Conservation (phyloP, 1,140 invertebrate genomes). For the Zaprionus taronus region DNA sequence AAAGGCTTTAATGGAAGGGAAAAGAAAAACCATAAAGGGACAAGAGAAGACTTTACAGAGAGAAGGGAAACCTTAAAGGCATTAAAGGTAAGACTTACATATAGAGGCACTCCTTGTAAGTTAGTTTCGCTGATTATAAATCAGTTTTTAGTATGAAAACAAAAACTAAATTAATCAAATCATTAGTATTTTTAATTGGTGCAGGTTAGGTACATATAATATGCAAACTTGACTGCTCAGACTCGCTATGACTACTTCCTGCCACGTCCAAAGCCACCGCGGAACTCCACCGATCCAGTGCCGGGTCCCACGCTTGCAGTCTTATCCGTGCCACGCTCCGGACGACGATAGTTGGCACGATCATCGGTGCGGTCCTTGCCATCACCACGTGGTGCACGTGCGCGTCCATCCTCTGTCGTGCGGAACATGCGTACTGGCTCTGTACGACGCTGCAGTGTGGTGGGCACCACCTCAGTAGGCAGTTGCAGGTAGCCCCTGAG, state of each 20-base stretch:
- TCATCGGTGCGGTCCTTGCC: neutral
- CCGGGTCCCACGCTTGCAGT: neutral
- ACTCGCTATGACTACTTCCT: neutral
- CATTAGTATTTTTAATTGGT: too few species aligned
- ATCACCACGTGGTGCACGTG: conserved; percentile 9
- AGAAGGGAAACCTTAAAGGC: too few species aligned
- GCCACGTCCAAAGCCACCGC: conserved; percentile 8
- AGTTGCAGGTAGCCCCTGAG: conserved; percentile 24
- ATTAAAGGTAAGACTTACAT: too few species aligned
- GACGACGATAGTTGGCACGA: conserved; percentile 10
- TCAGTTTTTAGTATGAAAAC: too few species aligned
- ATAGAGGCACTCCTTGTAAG: too few species aligned
- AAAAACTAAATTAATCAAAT: too few species aligned
- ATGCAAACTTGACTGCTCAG: neutral
- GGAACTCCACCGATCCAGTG: conserved; percentile 3
- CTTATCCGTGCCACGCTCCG: neutral
- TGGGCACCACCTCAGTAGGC: conserved; percentile 36
- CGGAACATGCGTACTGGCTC: conserved; percentile 35
- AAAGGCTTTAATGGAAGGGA: too few species aligned
- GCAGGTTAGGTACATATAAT: too few species aligned
- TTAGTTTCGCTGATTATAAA: too few species aligned
- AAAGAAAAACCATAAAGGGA: too few species aligned
- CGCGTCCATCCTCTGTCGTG: conserved; percentile 6
- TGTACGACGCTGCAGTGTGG: conserved; percentile 32
- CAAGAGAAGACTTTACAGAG: too few species aligned